phyloP scores from a whole-genome alignment of 2,113 vertebrate genomes.

The Eleginops maclovinus region DNA sequence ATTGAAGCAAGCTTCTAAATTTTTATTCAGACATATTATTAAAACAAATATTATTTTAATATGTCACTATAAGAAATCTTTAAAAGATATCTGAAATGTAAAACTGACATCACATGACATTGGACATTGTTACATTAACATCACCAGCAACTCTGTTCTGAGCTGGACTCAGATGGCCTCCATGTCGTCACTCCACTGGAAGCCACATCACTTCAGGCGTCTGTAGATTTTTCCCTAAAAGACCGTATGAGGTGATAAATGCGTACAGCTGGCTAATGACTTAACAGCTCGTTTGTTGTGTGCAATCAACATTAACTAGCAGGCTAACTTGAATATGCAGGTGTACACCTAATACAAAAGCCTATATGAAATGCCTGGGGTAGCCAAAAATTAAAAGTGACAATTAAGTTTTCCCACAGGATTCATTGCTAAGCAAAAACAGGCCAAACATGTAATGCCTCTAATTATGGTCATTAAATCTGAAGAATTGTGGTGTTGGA shows the following conservation, averaged over 20 bases:
- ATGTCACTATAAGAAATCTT: background rate
- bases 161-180: conserved; percentile 1
- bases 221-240: conserved; percentile 32
- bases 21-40: background rate
- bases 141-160: conserved; percentile 13
- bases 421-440: conserved; percentile 26
- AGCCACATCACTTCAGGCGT: conserved; percentile 45
- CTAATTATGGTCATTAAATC: conserved; percentile 31
- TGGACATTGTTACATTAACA: background rate
- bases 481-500: background rate
- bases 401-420: background rate
- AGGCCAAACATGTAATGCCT: conserved; percentile 7
- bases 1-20: background rate
- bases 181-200: conserved; percentile 1
- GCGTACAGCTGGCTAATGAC: conserved; percentile 59
- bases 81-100: background rate
- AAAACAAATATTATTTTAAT: background rate
- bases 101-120: background rate
- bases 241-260: conserved; percentile 61
- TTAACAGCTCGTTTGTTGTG: conserved; percentile 56
- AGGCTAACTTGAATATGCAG: conserved; percentile 46
- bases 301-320: conserved; percentile 32
- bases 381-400: conserved; percentile 6
- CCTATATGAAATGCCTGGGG: conserved; percentile 16
- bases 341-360: conserved; percentile 57